These are phyloP conservation scores for Palythoa heliodiscus DNA, from an alignment of 92 coral and sea anemone genomes.

Conservation along the genomic window DNA sequence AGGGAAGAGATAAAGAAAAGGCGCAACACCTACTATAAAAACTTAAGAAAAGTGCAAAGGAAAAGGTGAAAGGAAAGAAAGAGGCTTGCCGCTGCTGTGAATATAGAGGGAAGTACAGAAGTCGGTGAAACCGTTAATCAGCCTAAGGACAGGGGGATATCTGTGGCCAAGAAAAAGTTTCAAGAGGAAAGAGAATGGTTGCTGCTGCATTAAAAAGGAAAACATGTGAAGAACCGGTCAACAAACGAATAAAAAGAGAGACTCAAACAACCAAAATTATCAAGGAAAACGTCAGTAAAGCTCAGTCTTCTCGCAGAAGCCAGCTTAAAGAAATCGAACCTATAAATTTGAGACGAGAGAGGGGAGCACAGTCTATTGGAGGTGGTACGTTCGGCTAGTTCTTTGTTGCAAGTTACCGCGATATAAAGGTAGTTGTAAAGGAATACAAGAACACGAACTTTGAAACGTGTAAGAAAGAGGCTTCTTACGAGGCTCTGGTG, in stretches of 20 bases:
- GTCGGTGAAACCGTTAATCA: background rate
- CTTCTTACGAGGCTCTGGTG: slow-evolving; percentile 26
- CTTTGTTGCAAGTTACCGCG: slow-evolving; percentile 47
- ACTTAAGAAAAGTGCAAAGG: no score
- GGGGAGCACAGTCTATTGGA: slow-evolving; percentile 37
- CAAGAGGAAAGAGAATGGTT: background rate
- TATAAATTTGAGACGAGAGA: background rate
- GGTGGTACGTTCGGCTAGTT: slow-evolving; percentile 56
- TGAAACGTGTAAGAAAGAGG: slow-evolving; percentile 2
- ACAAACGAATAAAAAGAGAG: background rate
- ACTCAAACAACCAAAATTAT: background rate
- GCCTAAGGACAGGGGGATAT: background rate
- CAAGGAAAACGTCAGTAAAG: background rate
- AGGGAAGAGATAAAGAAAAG: no score
- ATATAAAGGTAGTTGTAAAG: slow-evolving; percentile 51
- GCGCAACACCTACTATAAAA: no score
- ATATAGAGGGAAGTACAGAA: background rate
- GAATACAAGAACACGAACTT: slow-evolving; percentile 12
- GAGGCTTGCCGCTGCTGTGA: background rate
- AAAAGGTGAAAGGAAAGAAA: background rate
- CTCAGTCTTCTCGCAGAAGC: background rate
- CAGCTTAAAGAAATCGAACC: background rate
- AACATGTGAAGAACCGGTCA: slow-evolving; percentile 1
- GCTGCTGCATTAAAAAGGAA: slow-evolving; percentile 2
- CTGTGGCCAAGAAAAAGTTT: background rate